These are phyloP conservation scores for Hecatera dysodea DNA, from an alignment of 2,888 invertebrate species.

Conservation along the genomic window DNA sequence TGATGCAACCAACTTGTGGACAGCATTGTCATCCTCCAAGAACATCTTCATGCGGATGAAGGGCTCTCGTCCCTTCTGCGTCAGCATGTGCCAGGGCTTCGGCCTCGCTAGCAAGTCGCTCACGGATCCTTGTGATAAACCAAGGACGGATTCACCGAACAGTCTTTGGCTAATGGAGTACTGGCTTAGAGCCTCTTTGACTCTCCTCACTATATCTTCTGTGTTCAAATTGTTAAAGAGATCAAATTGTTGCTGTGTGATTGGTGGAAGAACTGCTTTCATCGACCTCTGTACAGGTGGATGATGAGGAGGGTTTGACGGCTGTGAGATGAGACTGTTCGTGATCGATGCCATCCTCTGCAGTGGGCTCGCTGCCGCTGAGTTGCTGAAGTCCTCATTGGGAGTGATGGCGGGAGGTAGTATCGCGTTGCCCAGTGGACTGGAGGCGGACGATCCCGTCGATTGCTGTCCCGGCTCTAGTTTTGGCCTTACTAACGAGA, in stretches of 20 bases:
- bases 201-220: constrained; percentile 99
- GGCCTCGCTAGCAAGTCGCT: constrained; percentile 99
- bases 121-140: constrained; percentile 98
- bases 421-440: constrained; percentile 96
- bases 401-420: constrained; percentile 96
- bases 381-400: constrained; percentile 94
- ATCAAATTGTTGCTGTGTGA: constrained; percentile 99
- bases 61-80: constrained; percentile 98
- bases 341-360: constrained; percentile 99
- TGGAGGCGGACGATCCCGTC: constrained; percentile 95
- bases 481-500: constrained; percentile 96
- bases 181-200: constrained; percentile 98
- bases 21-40: constrained; percentile 98
- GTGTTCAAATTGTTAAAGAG: constrained; percentile 99
- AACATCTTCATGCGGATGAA: constrained; percentile 99
- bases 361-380: constrained; percentile 97
- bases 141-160: constrained; percentile 99
- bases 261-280: constrained; percentile 99
- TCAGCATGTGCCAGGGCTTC: constrained; percentile 99
- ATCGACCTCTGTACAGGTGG: constrained; percentile 96
- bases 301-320: constrained; percentile 96
- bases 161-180: constrained; percentile 99
- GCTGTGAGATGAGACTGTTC: constrained; percentile 98
- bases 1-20: constrained; percentile 98
- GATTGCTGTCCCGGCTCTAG: constrained; percentile 94